phyloP scores from a whole-genome alignment of 1,140 invertebrate genomes.

The Ganaspis sp. region DNA sequence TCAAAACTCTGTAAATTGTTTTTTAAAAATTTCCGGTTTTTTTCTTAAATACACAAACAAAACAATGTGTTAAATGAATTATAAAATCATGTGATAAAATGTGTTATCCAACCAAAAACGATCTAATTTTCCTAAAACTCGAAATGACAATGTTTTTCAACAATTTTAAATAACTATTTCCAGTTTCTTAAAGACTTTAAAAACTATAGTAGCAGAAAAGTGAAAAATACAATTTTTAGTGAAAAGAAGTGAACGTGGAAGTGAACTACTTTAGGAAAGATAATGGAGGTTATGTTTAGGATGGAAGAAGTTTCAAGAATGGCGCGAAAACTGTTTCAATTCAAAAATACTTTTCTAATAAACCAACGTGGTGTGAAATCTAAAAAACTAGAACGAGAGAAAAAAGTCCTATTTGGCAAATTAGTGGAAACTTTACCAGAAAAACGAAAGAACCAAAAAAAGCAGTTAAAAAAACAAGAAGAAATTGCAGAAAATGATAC shows the following conservation, averaged over 20 bases:
- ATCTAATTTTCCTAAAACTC: too few species aligned
- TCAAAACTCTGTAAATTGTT: too few species aligned
- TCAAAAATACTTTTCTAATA: slow-evolving; percentile 36
- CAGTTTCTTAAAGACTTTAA: too few species aligned
- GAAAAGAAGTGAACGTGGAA: slow-evolving; percentile 14
- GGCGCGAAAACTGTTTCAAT: slow-evolving; percentile 40
- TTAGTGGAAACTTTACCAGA: slow-evolving; percentile 57
- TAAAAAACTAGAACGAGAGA: slow-evolving; percentile 56
- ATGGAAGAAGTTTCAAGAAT: slow-evolving; percentile 23
- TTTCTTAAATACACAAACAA: too few species aligned
- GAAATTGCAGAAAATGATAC: slow-evolving; percentile 43
- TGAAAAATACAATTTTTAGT: neutral
- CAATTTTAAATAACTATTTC: too few species aligned
- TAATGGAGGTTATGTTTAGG: slow-evolving; percentile 42
- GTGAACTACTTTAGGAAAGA: neutral
- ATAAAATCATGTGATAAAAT: too few species aligned
- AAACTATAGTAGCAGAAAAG: neutral
- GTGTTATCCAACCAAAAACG: too few species aligned
- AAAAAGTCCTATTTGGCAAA: slow-evolving; percentile 58
- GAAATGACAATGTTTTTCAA: too few species aligned
- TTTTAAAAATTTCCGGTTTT: too few species aligned
- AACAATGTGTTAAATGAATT: too few species aligned
- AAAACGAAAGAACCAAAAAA: slow-evolving; percentile 49
- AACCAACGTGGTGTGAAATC: slow-evolving; percentile 27
- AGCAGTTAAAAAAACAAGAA: too few species aligned